Evolutionary conservation across 2,113 vertebrate genomes (phyloP), one percentile per base, ranked within the genome.

Genomic region (Collichthys lucidus): DNA sequence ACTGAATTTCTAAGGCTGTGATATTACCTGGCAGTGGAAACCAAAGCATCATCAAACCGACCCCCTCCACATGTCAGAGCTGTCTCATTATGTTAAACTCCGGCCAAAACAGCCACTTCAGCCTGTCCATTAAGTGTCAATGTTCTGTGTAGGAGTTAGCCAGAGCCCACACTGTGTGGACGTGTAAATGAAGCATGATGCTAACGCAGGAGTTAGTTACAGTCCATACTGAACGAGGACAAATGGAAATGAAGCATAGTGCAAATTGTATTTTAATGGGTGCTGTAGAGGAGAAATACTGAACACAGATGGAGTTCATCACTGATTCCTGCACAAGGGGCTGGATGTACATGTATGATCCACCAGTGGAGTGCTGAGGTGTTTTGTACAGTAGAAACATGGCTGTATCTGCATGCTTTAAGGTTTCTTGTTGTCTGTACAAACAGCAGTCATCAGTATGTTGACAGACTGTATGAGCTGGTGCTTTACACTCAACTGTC

Each of bases 231-330:
- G 47, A 84, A 78, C 52, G 81, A 77, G 55, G 12, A 17, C 9
- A 9, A 42, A 11, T 7, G 52, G 80, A 83, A 83, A 74, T 79
- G 74, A 86, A 80, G 83, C 80, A 24, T n/a, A 52, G 60, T 62
- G 74, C 68, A 80, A 91, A 92, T 71, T 46, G 61, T 67, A 67
- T 88, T 88, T 92, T 88, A 87, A 90, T 86, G 72, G 42, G 73
- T 46, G 29, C 3, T 50, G 61, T 1, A 53, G 70, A 74, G 47
- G 60, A 80, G 61, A 24, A 50, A 59, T 26, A 20, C 24, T 55
- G 22, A 44, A 11, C 71, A 80, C 82, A 89, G 65, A 87, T 84
- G 85, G 82, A 80, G 71, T 31, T 79, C 67, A 75, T 88, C 64
- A 66, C 26, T 40, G 72, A 59, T 50, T 35, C 52, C 17, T 77